Evolutionary conservation across 2,113 vertebrate genomes (phyloP).

Genomic region (Scomber japonicus): DNA sequence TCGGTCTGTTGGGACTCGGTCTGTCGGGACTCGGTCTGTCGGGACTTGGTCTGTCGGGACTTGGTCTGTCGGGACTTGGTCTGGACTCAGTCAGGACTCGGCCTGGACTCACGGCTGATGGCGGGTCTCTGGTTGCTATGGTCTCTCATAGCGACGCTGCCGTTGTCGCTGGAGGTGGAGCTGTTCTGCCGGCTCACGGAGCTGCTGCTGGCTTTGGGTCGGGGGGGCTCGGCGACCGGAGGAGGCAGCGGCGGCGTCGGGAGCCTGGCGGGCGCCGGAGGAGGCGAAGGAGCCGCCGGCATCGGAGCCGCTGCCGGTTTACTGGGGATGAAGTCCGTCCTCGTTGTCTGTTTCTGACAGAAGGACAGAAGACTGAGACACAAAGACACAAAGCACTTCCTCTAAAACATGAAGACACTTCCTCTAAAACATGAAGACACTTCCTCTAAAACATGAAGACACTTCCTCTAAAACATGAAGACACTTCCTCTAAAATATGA

Average conservation of each 20-base stretch:
- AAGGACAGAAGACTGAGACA: not conserved
- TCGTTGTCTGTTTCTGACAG: conserved; percentile 89
- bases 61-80: no score
- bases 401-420: no score
- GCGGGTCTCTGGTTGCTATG: conserved; percentile 80
- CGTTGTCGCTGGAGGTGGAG: conserved; percentile 87
- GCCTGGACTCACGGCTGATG: conserved; percentile 72
- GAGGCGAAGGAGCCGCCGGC: conserved; percentile 69
- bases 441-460: no score
- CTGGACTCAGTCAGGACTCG: no score
- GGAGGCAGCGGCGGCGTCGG: conserved; percentile 82
- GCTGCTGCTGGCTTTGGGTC: conserved; percentile 64
- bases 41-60: no score
- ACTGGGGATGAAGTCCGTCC: conserved; percentile 78
- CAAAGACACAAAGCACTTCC: not conserved
- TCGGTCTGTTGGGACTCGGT: no score
- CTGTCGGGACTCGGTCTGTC: no score
- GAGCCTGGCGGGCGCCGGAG: conserved; percentile 69
- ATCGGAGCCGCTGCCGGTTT: conserved; percentile 70
- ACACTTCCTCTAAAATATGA: no score
- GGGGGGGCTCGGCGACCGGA: conserved; percentile 49
- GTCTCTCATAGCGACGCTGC: conserved; percentile 84
- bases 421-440: no score
- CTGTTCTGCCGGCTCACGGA: conserved; percentile 85
- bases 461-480: no score